A percentile compares a stretch with the other conserved stretches of the same genome.
These are phyloP conservation scores for Venturia canescens DNA, from an alignment of 1,140 invertebrate genomes.

Conservation along the genomic window DNA sequence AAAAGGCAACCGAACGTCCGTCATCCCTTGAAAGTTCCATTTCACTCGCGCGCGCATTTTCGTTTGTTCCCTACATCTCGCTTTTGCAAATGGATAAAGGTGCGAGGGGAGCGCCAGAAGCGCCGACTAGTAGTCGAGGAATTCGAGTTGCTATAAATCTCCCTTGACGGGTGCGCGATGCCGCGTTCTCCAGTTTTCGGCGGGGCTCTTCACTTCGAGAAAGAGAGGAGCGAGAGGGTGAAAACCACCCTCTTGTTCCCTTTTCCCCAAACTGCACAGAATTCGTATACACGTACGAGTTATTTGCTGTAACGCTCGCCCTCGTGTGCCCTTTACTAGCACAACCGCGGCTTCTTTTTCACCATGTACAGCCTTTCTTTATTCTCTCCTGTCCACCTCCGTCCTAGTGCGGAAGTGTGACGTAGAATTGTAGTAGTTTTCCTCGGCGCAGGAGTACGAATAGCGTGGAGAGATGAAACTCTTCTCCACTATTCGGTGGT, in stretches of 20 bases:
- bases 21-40: conserved; percentile 38
- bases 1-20: not conserved
- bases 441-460: conserved; percentile 50
- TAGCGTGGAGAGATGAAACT: conserved; percentile 11
- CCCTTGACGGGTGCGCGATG: conserved; percentile 74
- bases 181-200: conserved; percentile 55
- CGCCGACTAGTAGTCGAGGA: conserved; percentile 75
- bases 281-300: not conserved
- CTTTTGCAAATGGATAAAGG: conserved; percentile 51
- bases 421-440: conserved; percentile 66
- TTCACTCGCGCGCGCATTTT: conserved; percentile 37
- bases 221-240: conserved; percentile 37
- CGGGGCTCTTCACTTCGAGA: not conserved
- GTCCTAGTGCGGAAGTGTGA: conserved; percentile 43
- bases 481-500: not conserved
- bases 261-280: not conserved
- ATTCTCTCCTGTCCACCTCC: not conserved
- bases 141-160: conserved; percentile 78
- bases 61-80: conserved; percentile 62
- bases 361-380: not conserved
- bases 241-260: conserved; percentile 42
- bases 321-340: conserved; percentile 23
- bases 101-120: conserved; percentile 47
- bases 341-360: conserved; percentile 17
- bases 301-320: conserved; percentile 44